These are phyloP conservation scores for Camponotus floridanus DNA, from an alignment of 1,140 invertebrate genomes.

Conservation along the genomic window DNA sequence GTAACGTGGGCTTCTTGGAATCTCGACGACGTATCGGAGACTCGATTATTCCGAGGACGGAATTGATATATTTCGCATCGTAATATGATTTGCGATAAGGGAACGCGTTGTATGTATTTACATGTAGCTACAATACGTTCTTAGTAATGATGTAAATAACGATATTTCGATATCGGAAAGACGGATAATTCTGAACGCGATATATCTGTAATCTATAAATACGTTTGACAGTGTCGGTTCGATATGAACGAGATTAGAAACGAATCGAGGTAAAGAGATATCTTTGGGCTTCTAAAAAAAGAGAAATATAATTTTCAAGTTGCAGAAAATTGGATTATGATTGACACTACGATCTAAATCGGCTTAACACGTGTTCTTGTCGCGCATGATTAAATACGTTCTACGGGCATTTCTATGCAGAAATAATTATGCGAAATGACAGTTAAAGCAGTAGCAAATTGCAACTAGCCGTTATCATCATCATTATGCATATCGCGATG, in stretches of 20 bases:
- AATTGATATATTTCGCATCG: conserved; percentile 25
- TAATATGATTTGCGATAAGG: background rate
- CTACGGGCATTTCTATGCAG: background rate
- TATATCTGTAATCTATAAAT: background rate
- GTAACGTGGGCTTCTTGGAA: conserved; percentile 2
- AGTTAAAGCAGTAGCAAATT: background rate
- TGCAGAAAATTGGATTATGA: conserved; percentile 36
- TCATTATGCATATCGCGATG: conserved; percentile 47
- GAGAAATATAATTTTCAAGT: background rate
- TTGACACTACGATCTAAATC: conserved; percentile 48
- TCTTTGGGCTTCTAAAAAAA: background rate
- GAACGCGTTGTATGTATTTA: background rate
- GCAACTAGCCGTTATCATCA: conserved; percentile 40
- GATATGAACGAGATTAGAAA: conserved; percentile 13
- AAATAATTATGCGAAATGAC: conserved; percentile 13
- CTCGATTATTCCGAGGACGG: conserved; percentile 30
- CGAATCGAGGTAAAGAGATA: background rate
- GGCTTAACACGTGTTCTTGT: conserved; percentile 36
- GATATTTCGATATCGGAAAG: conserved; percentile 10
- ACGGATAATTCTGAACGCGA: conserved; percentile 20
- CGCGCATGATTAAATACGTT: conserved; percentile 27
- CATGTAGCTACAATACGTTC: background rate
- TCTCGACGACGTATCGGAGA: conserved; percentile 3
- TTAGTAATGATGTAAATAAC: background rate
- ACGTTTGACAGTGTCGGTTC: background rate